Conservation (phyloP, 2,888 invertebrate species). For the Patella pellucida region DNA sequence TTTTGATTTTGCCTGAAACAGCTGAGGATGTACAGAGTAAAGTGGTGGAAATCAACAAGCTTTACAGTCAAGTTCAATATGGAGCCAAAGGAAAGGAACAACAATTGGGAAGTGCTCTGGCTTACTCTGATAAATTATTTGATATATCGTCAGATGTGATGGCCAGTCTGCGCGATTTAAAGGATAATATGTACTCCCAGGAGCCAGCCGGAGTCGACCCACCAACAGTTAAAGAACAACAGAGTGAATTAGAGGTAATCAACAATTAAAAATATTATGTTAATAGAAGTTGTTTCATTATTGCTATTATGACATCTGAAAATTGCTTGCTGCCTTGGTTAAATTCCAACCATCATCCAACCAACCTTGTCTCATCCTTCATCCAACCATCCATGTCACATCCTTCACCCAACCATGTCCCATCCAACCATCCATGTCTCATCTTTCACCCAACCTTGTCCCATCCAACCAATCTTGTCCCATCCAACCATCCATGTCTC, state of each 20-base stretch:
- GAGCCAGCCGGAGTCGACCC: constrained; percentile 68
- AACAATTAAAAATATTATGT: neutral
- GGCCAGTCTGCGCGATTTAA: constrained; percentile 64
- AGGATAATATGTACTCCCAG: constrained; percentile 67
- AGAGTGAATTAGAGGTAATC: constrained; percentile 65
- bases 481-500: too few relatives aligned
- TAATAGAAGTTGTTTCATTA: neutral
- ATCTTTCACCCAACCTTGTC: too few relatives aligned
- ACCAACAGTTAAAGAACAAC: constrained; percentile 66
- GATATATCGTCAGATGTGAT: constrained; percentile 62
- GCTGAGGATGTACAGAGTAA: constrained; percentile 65
- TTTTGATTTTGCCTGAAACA: constrained; percentile 32
- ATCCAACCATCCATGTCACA: too few relatives aligned
- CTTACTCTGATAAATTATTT: constrained; percentile 62
- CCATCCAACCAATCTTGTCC: too few relatives aligned
- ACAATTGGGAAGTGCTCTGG: constrained; percentile 57
- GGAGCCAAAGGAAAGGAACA: constrained; percentile 51
- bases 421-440: too few relatives aligned
- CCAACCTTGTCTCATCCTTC: too few relatives aligned
- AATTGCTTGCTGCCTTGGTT: too few relatives aligned
- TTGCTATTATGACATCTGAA: too few relatives aligned
- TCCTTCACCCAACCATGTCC: too few relatives aligned
- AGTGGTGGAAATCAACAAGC: constrained; percentile 57
- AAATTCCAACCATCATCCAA: too few relatives aligned
- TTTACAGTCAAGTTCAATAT: constrained; percentile 52